A percentile compares a stretch with the other conserved stretches of the same genome.
Conservation (phyloP, 2,113 vertebrate species). For the Typhlomys cinereus region DNA sequence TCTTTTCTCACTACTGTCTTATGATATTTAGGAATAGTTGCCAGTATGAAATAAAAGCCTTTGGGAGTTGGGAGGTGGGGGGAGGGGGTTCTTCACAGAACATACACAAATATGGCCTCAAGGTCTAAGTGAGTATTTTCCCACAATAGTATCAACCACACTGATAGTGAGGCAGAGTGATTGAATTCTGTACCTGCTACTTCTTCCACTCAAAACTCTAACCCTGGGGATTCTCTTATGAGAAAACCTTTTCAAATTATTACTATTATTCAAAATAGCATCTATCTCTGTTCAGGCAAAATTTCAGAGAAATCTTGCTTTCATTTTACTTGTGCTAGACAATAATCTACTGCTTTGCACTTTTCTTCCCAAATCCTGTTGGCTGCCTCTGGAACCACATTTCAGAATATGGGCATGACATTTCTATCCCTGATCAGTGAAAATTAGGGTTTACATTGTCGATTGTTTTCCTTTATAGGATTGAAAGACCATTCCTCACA, state of each 20-base stretch:
- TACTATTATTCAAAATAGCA: constrained; percentile 8
- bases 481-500: neutral
- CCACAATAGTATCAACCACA: constrained; percentile 48
- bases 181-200: constrained; percentile 44
- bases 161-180: constrained; percentile 69
- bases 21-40: neutral
- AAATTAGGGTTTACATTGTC: constrained; percentile 5
- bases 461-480: neutral
- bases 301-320: constrained; percentile 66
- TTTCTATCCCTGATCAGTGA: constrained; percentile 40
- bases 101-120: constrained; percentile 54
- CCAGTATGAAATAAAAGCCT: neutral
- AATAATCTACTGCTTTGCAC: constrained; percentile 9
- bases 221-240: constrained; percentile 56
- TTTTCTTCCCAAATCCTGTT: constrained; percentile 41
- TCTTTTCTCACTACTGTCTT: neutral
- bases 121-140: constrained; percentile 40
- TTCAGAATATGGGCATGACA: neutral
- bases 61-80: neutral
- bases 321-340: neutral
- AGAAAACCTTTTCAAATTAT: no score
- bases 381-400: neutral
- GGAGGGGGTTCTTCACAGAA: constrained; percentile 62
- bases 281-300: constrained; percentile 33
- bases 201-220: neutral